These are phyloP conservation scores for Prunella himalayana DNA, from an alignment of 2,113 vertebrate genomes.

Conservation along the genomic window DNA sequence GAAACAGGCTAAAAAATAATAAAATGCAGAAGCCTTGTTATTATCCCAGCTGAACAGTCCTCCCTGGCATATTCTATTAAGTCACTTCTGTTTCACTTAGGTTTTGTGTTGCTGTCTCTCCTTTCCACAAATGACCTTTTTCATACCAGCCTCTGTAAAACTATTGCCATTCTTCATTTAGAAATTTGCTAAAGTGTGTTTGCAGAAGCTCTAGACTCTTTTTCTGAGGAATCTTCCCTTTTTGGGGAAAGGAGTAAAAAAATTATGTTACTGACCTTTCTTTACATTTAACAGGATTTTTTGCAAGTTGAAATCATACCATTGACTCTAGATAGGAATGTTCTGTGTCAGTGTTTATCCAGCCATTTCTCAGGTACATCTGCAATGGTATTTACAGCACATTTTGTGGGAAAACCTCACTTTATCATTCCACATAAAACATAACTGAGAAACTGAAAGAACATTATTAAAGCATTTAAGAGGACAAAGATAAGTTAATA, in stretches of 20 bases:
- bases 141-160: neutral
- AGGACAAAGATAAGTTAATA: neutral
- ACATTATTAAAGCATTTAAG: neutral
- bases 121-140: constrained; percentile 49
- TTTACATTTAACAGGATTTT: constrained; percentile 21
- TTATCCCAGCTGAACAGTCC: neutral
- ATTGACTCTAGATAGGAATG: neutral
- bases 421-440: neutral
- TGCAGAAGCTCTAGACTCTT: neutral
- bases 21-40: neutral
- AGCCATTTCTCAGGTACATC: neutral
- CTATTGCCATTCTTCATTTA: constrained; percentile 49
- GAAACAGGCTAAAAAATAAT: neutral
- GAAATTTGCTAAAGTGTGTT: constrained; percentile 11
- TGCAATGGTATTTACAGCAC: neutral
- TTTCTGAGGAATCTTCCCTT: neutral
- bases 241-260: constrained; percentile 24
- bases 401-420: neutral
- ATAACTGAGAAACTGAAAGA: neutral
- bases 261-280: constrained; percentile 67
- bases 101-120: neutral
- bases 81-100: neutral
- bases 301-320: neutral
- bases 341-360: neutral
- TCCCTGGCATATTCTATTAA: constrained; percentile 25